A percentile compares a stretch with the other conserved stretches of the same genome.
These are phyloP conservation scores for Thrips palmi DNA, from an alignment of 1,140 invertebrate genomes.

Conservation along the genomic window DNA sequence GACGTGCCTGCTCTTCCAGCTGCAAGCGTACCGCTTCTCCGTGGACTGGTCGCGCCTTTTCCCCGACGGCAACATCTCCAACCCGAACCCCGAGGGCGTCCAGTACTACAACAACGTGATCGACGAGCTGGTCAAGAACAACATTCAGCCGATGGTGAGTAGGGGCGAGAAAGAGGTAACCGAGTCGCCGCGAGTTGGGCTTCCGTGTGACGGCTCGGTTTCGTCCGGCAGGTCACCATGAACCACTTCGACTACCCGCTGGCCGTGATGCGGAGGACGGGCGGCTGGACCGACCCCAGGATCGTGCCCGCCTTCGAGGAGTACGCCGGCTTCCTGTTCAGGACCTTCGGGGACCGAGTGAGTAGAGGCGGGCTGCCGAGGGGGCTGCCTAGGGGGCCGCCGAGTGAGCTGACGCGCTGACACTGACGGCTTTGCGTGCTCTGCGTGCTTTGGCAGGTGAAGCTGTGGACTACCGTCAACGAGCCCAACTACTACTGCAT, in stretches of 20 bases:
- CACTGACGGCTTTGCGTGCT: neutral
- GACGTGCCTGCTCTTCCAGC: no score
- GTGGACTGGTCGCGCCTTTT: slow-evolving; percentile 43
- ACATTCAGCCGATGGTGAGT: slow-evolving; percentile 36
- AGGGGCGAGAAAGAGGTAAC: no score
- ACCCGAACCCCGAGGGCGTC: slow-evolving; percentile 35
- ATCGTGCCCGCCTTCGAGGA: slow-evolving; percentile 34
- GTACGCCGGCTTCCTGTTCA: slow-evolving; percentile 30
- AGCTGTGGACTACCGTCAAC: slow-evolving; percentile 31
- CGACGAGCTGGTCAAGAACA: slow-evolving; percentile 23
- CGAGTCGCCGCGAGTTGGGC: no score
- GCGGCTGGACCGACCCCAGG: slow-evolving; percentile 36
- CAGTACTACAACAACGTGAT: slow-evolving; percentile 29
- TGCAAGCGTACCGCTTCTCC: slow-evolving; percentile 48
- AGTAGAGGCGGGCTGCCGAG: no score
- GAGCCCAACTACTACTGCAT: slow-evolving; percentile 25
- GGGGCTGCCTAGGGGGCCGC: no score
- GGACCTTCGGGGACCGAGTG: slow-evolving; percentile 27
- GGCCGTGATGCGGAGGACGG: slow-evolving; percentile 28
- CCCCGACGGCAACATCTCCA: slow-evolving; percentile 31
- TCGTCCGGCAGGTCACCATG: slow-evolving; percentile 23
- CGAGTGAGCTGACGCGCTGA: no score
- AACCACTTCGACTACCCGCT: slow-evolving; percentile 34
- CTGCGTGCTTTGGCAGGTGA: slow-evolving; percentile 18
- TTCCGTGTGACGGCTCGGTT: neutral